Evolutionary conservation across 2,888 invertebrate species (phyloP).

Genomic region (Abrostola triplasia): DNA sequence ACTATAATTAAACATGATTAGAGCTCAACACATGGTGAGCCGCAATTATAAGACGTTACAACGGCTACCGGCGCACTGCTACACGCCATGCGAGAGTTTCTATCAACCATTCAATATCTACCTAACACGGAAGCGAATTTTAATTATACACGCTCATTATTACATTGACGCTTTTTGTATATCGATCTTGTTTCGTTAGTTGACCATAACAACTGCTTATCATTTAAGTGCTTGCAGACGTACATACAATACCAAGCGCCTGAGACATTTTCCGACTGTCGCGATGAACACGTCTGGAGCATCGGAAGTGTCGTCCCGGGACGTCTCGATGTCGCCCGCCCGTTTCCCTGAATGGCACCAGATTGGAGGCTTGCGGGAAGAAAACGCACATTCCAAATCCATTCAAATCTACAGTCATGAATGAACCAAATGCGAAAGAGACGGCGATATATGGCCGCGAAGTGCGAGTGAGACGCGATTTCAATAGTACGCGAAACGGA

Average conservation of each 20-base stretch:
- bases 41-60: constrained; percentile 85
- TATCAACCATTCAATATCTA: constrained; percentile 78
- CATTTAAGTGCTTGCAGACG: constrained; percentile 5
- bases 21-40: constrained; percentile 85
- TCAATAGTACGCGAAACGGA: constrained; percentile 88
- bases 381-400: constrained; percentile 78
- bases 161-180: constrained; percentile 64
- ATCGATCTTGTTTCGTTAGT: constrained; percentile 49
- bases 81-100: constrained; percentile 81
- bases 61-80: constrained; percentile 79
- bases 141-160: constrained; percentile 71
- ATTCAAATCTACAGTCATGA: constrained; percentile 86
- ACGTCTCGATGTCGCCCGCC: constrained; percentile 68
- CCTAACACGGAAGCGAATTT: constrained; percentile 78
- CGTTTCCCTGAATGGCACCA: constrained; percentile 70
- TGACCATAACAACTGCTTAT: constrained; percentile 35
- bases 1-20: constrained; percentile 87
- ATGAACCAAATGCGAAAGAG: constrained; percentile 87
- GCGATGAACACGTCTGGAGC: constrained; percentile 5
- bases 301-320: constrained; percentile 39
- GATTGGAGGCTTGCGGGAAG: constrained; percentile 67
- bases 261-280: background rate
- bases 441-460: constrained; percentile 58
- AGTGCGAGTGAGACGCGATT: constrained; percentile 79
- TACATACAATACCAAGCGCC: background rate